Base-by-base conservation (phyloP, 1,140 invertebrate genomes). In the Himalopsyche phryganea region DNA sequence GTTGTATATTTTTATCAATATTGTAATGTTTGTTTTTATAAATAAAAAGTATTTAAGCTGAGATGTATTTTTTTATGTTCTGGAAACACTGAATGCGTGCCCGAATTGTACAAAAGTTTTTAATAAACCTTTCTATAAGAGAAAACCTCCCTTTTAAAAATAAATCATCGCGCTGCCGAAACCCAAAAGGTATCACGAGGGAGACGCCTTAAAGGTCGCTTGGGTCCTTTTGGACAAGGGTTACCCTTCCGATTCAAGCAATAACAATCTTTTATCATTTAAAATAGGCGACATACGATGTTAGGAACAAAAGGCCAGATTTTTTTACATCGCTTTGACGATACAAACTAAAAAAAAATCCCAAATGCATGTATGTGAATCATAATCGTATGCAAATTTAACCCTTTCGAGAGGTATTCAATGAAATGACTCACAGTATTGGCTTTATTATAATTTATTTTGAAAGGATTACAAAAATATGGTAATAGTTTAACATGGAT, bases 351-450 rank as follows among this genome's bases (percentile, higher is more conserved):
- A 58, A 51, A 62, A 61, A 61, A 61, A 61, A 33, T 54, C 42
- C 38, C 41, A 18, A 46, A 42, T 42, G 13, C 18, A n/a, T 17
- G 33, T 58, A 63, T 63, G 61, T 63, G 59, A 63, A 63, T 63
- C 52, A 63, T 60, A 60, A 63, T 63, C 61, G 51, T 56, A 63
- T 63, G 61, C 59, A 63, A 63, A 63, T 63, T 50, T 49, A 46
- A 63, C 55, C 61, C 61, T 60, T 63, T 51, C 45, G 45, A 20
- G 18, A 14, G 17, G 41, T 32, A 28, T 7, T 14, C 46, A n/a
- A 28, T 28, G 9, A 9, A 28, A 28, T 42, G 14, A 11, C 10
- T 15, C 19, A 20, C 10, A 19, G 18, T 50, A 44, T 57, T 50
- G 36, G 44, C 33, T 23, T 50, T 50, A 50, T 50, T 50, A 18